Evolutionary conservation across 2,113 vertebrate species (phyloP).

Genomic region (Artemisiospiza belli): DNA sequence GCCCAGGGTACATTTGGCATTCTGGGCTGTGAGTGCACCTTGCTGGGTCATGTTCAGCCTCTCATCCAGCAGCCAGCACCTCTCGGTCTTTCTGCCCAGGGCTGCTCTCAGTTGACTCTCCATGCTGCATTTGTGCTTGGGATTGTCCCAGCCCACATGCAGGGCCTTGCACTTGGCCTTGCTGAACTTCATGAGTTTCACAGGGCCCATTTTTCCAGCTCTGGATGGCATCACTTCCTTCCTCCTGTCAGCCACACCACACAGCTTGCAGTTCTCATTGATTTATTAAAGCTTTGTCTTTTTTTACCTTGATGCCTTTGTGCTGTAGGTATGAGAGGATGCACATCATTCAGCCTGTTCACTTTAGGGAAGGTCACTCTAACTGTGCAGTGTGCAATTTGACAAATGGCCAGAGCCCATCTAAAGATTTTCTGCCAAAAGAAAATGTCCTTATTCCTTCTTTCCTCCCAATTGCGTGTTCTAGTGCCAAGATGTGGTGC

Average conservation of each 20-base stretch:
- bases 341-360: background rate
- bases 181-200: background rate
- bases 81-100: background rate
- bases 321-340: background rate
- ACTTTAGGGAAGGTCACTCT: background rate
- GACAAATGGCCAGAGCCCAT: background rate
- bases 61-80: background rate
- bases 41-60: background rate
- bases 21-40: background rate
- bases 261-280: background rate
- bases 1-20: fast-evolving
- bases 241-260: background rate
- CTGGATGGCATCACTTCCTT: background rate
- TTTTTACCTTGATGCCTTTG: background rate
- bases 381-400: background rate
- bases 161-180: background rate
- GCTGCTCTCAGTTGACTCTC: background rate
- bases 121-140: background rate
- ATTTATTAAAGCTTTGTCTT: background rate
- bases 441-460: background rate
- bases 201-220: background rate
- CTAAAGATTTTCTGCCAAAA: background rate
- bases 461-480: background rate
- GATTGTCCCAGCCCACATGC: background rate
- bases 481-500: background rate